Percentiles rank a stretch among this genome's conserved stretches.
phyloP scores from a whole-genome alignment of 2,888 invertebrate genomes.

The Camptogramma bilineatum region DNA sequence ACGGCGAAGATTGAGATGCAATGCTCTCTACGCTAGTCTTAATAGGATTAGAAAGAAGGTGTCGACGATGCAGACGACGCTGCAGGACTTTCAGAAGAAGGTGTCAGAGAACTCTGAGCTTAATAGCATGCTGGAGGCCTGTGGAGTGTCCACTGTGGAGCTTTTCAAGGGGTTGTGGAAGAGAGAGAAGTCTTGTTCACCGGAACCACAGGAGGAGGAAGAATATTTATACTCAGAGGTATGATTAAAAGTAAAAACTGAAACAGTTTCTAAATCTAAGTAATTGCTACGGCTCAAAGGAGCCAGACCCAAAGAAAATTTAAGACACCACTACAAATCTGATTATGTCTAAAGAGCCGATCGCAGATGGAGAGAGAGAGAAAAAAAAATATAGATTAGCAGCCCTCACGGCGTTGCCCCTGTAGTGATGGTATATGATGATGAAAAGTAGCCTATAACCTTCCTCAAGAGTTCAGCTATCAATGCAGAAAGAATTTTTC shows the following conservation, averaged over 20 bases:
- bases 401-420: too few relatives aligned
- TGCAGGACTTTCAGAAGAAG: constrained; percentile 16
- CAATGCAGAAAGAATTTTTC: too few relatives aligned
- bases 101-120: neutral
- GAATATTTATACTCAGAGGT: constrained; percentile 21
- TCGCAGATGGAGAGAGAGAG: too few relatives aligned
- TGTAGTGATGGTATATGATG: too few relatives aligned
- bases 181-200: constrained; percentile 14
- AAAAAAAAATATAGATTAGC: too few relatives aligned
- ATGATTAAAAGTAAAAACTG: neutral
- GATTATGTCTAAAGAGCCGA: too few relatives aligned
- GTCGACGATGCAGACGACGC: neutral
- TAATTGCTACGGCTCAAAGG: too few relatives aligned
- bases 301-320: too few relatives aligned
- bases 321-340: too few relatives aligned
- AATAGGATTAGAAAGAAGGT: constrained; percentile 26
- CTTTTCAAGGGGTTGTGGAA: constrained; percentile 19
- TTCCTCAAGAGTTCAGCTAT: too few relatives aligned
- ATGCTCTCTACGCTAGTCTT: constrained; percentile 23
- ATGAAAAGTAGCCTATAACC: too few relatives aligned
- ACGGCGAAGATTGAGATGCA: constrained; percentile 26
- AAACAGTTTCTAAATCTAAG: too few relatives aligned
- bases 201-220: constrained; percentile 17
- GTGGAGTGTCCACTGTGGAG: constrained; percentile 9
- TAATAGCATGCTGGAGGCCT: neutral